phyloP scores from a whole-genome alignment of 2,113 vertebrate genomes.

The Leucopsar rothschildi region DNA sequence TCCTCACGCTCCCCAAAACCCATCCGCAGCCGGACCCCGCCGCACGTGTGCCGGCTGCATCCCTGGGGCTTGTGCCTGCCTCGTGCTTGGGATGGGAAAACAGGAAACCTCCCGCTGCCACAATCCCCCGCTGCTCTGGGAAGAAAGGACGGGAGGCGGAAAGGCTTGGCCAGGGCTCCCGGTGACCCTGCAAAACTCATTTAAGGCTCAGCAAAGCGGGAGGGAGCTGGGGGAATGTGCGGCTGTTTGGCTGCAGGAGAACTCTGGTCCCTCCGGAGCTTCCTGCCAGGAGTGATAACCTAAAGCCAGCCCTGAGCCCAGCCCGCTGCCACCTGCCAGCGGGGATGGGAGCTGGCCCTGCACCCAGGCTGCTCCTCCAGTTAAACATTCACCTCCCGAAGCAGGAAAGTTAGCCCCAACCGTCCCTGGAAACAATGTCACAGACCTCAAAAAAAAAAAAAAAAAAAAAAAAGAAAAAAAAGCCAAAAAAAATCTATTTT shows the following conservation, averaged over 20 bases:
- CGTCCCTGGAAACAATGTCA: constrained; percentile 10
- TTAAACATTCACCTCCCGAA: background rate
- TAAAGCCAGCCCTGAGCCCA: background rate
- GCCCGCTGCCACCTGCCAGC: background rate
- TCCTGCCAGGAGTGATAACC: background rate
- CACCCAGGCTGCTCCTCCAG: background rate
- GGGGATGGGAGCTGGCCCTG: background rate
- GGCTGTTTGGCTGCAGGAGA: background rate
- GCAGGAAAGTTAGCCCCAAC: background rate
- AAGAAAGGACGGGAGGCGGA: background rate
- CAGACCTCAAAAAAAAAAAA: background rate
- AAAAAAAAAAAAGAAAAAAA: background rate
- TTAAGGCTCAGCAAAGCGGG: background rate
- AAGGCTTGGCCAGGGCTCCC: background rate
- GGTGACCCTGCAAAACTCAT: constrained; percentile 32
- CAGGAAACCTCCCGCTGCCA: background rate
- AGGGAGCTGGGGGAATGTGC: background rate
- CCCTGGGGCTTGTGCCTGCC: background rate
- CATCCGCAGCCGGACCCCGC: rapidly evolving
- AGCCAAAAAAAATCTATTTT: constrained; percentile 30
- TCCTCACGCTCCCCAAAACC: background rate
- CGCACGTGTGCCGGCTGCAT: background rate
- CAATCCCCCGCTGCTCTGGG: background rate
- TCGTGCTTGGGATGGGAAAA: background rate
- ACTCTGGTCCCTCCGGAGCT: background rate